These are phyloP conservation scores for Mythimna lalbum DNA, from an alignment of 2,888 invertebrate genomes.

Conservation along the genomic window DNA sequence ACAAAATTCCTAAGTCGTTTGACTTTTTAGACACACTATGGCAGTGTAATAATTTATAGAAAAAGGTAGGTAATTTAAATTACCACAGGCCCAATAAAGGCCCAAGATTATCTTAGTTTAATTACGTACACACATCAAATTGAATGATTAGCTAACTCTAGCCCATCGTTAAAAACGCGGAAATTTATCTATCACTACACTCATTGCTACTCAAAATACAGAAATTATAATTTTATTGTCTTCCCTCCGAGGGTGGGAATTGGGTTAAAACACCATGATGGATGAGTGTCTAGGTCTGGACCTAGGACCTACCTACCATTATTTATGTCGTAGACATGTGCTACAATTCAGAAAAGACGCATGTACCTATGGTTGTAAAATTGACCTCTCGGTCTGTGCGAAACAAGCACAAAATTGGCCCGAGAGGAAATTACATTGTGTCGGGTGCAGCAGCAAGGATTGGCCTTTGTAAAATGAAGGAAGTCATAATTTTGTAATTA, in stretches of 20 bases:
- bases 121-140: slow-evolving; percentile 27
- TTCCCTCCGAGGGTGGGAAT: neutral
- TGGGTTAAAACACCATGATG: neutral
- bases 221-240: neutral
- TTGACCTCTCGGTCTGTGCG: neutral
- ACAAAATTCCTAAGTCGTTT: too few relatives aligned
- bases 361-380: neutral
- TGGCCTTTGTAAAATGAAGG: neutral
- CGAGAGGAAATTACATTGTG: neutral
- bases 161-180: neutral
- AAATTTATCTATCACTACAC: neutral
- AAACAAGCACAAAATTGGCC: neutral
- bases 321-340: neutral
- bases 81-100: slow-evolving; percentile 47
- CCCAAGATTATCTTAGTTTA: slow-evolving; percentile 32
- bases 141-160: neutral
- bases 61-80: slow-evolving; percentile 6
- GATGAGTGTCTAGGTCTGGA: neutral
- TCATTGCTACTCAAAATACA: neutral
- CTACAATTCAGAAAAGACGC: neutral
- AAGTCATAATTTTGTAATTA: too few relatives aligned
- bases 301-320: neutral
- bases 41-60: neutral
- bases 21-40: too few relatives aligned
- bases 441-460: neutral